phyloP scores from a whole-genome alignment of 2,888 invertebrate species.

The Drosophila siamana region DNA sequence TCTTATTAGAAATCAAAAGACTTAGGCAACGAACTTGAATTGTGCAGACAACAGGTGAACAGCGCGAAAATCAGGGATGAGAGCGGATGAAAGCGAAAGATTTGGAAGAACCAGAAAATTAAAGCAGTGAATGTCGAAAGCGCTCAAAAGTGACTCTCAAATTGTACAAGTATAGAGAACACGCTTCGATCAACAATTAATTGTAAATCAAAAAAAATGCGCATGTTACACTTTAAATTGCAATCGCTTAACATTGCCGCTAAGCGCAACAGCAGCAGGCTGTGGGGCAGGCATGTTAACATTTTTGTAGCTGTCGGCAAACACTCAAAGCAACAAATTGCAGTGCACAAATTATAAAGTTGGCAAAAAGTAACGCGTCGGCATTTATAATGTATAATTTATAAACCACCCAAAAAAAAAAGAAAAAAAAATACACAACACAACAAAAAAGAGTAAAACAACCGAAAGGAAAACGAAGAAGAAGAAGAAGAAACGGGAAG shows the following conservation, averaged over 20 bases:
- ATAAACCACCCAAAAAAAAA: constrained; percentile 42
- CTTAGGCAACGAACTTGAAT: constrained; percentile 58
- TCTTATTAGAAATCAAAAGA: constrained; percentile 43
- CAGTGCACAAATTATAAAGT: constrained; percentile 54
- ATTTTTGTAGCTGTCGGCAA: constrained; percentile 27
- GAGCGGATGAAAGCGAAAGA: too few species aligned
- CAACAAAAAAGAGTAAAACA: too few species aligned
- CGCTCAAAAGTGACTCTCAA: too few species aligned
- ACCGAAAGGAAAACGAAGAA: neutral
- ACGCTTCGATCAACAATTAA: too few species aligned
- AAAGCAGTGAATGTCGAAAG: too few species aligned
- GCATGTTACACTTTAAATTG: too few species aligned
- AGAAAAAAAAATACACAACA: too few species aligned
- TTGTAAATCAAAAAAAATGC: neutral
- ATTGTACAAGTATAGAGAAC: too few species aligned
- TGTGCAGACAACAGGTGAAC: neutral
- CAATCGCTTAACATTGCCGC: constrained; percentile 2
- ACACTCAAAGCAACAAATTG: constrained; percentile 49
- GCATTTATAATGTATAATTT: constrained; percentile 74
- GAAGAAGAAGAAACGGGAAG: neutral
- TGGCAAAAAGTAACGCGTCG: constrained; percentile 70
- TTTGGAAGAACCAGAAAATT: too few species aligned
- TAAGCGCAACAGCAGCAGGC: constrained; percentile 4
- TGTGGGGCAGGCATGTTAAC: neutral
- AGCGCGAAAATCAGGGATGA: neutral